Conservation (phyloP, 2,888 invertebrate genomes). For the Physocephala rufipes region DNA sequence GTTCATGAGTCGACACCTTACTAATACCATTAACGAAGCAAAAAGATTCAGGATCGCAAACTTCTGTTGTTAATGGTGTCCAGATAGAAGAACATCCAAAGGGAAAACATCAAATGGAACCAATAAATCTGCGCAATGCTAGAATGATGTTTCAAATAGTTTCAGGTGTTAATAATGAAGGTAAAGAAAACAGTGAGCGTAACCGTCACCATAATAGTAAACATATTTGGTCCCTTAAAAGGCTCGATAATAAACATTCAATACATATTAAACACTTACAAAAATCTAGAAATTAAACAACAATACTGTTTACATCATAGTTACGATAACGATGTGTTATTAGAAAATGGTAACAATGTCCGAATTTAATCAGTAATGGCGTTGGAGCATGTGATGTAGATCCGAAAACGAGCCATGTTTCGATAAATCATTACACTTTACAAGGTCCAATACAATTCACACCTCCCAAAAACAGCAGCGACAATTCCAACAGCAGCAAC, state of each 20-base stretch:
- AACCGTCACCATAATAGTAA: conserved; percentile 35
- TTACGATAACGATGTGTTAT: conserved; percentile 58
- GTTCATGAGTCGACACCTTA: conserved; percentile 45
- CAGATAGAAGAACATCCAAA: conserved; percentile 37
- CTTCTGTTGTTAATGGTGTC: conserved; percentile 43
- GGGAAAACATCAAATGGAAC: conserved; percentile 34
- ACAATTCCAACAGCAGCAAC: conserved; percentile 38
- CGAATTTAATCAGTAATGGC: conserved; percentile 58
- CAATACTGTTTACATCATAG: conserved; percentile 46
- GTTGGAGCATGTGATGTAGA: conserved; percentile 38
- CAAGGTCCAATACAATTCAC: conserved; percentile 5
- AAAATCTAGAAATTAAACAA: too few species aligned
- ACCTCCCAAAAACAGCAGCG: conserved; percentile 31
- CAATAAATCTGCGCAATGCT: conserved; percentile 29
- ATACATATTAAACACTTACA: conserved; percentile 44
- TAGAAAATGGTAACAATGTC: conserved; percentile 56
- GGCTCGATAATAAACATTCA: conserved; percentile 48
- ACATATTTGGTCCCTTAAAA: conserved; percentile 44
- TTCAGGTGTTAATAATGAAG: conserved; percentile 38
- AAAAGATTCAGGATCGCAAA: conserved; percentile 46
- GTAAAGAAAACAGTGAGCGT: conserved; percentile 38
- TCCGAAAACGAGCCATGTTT: conserved; percentile 37
- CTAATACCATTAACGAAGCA: conserved; percentile 43
- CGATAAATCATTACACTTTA: conserved; percentile 13
- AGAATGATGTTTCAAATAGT: conserved; percentile 32